Evolutionary conservation across 1,140 invertebrate genomes (phyloP).

Genomic region (Scaptomyza pallida): DNA sequence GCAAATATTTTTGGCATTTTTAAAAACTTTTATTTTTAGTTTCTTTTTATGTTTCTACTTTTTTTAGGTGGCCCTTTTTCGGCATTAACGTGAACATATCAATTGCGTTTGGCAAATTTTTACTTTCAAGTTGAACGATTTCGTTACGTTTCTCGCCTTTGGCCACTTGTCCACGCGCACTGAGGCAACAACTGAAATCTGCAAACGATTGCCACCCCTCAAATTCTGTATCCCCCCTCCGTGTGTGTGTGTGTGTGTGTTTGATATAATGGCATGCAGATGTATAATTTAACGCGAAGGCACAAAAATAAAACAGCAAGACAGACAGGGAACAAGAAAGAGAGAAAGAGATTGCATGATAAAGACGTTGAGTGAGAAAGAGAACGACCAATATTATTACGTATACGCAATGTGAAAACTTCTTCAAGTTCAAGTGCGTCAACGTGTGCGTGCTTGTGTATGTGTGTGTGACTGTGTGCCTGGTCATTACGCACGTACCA

Average conservation of each 20-base stretch:
- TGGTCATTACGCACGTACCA: constrained; percentile 79
- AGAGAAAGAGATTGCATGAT: not conserved
- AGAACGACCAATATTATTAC: constrained; percentile 67
- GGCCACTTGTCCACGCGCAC: constrained; percentile 68
- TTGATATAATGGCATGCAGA: constrained; percentile 49
- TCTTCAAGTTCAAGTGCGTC: constrained; percentile 74
- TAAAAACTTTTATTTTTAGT: constrained; percentile 11
- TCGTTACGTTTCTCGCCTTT: not conserved
- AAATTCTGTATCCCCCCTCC: not conserved
- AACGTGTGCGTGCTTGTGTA: constrained; percentile 11
- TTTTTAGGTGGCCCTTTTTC: constrained; percentile 23
- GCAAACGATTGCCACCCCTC: no score
- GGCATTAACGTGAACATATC: constrained; percentile 10
- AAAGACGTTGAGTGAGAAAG: constrained; percentile 16
- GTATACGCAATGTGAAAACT: constrained; percentile 77
- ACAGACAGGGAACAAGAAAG: constrained; percentile 3
- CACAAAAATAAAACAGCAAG: constrained; percentile 2
- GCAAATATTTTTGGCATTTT: not conserved
- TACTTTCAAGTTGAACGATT: constrained; percentile 41
- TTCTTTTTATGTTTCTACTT: constrained; percentile 31
- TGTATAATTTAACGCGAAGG: constrained; percentile 61
- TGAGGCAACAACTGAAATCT: not conserved
- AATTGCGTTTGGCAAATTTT: constrained; percentile 23
- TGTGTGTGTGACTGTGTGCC: constrained; percentile 54
- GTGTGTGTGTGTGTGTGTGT: constrained; percentile 4